Evolutionary conservation across 2,113 vertebrate species (phyloP).

Genomic region (Tetrao urogallus): DNA sequence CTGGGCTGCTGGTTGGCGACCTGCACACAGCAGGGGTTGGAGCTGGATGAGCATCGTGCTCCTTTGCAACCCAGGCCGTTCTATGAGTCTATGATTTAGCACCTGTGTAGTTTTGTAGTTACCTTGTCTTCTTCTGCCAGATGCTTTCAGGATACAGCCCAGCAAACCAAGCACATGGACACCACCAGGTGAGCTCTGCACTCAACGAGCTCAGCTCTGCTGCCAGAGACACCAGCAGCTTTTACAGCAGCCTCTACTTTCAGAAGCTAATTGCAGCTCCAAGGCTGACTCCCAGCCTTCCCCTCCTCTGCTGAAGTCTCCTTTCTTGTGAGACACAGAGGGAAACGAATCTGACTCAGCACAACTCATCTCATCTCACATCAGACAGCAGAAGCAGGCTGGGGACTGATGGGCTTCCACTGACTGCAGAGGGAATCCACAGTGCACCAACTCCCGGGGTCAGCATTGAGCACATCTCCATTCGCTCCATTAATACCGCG

Average conservation of each 20-base stretch:
- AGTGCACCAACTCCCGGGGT: not conserved
- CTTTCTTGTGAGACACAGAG: not conserved
- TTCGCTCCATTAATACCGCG: fast-evolving
- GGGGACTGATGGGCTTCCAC: not conserved
- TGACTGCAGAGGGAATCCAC: not conserved
- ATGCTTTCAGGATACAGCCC: not conserved
- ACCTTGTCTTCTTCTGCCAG: not conserved
- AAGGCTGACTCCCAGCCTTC: not conserved
- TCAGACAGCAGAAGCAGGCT: not conserved
- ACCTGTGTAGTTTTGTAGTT: fast-evolving
- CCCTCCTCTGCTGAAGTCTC: not conserved
- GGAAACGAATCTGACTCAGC: not conserved
- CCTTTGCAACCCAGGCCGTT: no score
- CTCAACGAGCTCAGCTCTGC: not conserved
- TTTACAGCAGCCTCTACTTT: conserved; percentile 17
- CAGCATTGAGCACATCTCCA: fast-evolving
- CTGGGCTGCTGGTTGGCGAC: no score
- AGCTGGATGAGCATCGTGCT: no score
- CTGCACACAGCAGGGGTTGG: no score
- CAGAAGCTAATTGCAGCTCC: conserved; percentile 19
- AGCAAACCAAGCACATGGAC: not conserved
- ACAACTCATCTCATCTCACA: no score
- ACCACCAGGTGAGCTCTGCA: not conserved
- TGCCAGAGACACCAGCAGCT: not conserved
- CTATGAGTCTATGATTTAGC: no score